Base-by-base conservation (phyloP, 2,888 invertebrate genomes). In the Crocallis elinguaria region DNA sequence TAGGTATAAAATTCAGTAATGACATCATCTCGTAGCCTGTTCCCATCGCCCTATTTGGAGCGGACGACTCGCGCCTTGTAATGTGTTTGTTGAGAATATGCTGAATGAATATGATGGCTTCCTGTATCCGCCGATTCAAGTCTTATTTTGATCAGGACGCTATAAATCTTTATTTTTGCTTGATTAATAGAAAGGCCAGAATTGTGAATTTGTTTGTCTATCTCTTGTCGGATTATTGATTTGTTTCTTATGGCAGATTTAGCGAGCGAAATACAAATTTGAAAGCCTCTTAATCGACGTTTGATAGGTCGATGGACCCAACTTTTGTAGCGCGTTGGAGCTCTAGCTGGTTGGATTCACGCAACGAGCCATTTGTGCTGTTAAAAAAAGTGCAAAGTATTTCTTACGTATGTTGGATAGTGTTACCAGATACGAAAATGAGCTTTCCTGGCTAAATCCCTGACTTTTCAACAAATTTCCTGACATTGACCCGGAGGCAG, bases 61-160 rank as follows among this genome's bases (percentile, higher is more conserved):
- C n/a, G n/a, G n/a, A n/a, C n/a, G n/a, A n/a, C n/a, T 39, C 17
- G 32, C 3, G n/a, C 39, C 27, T 12, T 29, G 23, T 32, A 37
- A 30, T 41, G 45, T 46, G 33, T 37, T 49, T n/a, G 27, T 27
- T 8, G 25, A 12, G 9, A 43, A 37, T 36, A 27, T 49, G 44
- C 50, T 48, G n/a, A n/a, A n/a, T n/a, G n/a, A n/a, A n/a, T n/a
- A n/a, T n/a, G 42, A 49, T 50, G 9, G 48, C 49, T 63, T 63
- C 62, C 60, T 49, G 51, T 36, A 36, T 50, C 29, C 56, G 44
- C 19, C 27, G 19, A 41, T 41, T 52, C 25, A 38, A 32, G 8
- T 41, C 32, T 25, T 12, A 33, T 13, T 11, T 27, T 7, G 17
- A 44, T 35, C 38, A 21, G 30, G 42, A 49, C 23, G 36, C 29